A percentile compares a stretch with the other conserved stretches of the same genome.
Conservation (phyloP, 2,888 invertebrate genomes). For the Polyommatus iphigenia region DNA sequence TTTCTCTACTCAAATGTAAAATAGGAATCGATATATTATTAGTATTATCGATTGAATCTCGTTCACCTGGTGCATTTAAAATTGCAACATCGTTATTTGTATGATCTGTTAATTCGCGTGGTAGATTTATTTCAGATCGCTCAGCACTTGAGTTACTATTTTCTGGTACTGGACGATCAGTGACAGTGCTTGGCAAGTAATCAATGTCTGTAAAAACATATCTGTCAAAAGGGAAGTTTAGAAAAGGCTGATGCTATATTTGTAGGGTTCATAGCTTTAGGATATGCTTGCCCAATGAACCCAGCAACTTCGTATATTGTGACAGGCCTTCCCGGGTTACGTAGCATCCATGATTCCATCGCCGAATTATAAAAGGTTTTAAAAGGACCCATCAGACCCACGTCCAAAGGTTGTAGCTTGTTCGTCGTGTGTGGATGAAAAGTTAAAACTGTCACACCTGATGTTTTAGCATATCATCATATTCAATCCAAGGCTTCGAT, state of each 20-base stretch:
- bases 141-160: conserved; percentile 7
- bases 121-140: conserved; percentile 1
- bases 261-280: conserved; percentile 49
- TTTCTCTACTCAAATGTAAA: conserved; percentile 17
- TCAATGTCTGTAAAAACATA: conserved; percentile 42
- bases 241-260: conserved; percentile 41
- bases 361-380: conserved; percentile 48
- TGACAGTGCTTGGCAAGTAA: conserved; percentile 39
- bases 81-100: conserved; percentile 2
- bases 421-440: conserved; percentile 59
- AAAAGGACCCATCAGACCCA: conserved; percentile 55
- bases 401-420: conserved; percentile 60
- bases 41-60: conserved; percentile 10
- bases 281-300: conserved; percentile 44
- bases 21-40: conserved; percentile 24
- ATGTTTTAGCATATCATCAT: conserved; percentile 36
- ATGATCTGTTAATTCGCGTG: not conserved
- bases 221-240: conserved; percentile 41
- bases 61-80: not conserved
- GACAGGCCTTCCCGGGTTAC: conserved; percentile 54
- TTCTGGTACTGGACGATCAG: conserved; percentile 34
- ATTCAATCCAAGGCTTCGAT: conserved; percentile 35
- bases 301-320: conserved; percentile 56
- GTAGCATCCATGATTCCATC: conserved; percentile 51
- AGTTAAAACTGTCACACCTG: conserved; percentile 48